Conservation (phyloP, 2,888 invertebrate genomes). For the Augiades crinisus region DNA sequence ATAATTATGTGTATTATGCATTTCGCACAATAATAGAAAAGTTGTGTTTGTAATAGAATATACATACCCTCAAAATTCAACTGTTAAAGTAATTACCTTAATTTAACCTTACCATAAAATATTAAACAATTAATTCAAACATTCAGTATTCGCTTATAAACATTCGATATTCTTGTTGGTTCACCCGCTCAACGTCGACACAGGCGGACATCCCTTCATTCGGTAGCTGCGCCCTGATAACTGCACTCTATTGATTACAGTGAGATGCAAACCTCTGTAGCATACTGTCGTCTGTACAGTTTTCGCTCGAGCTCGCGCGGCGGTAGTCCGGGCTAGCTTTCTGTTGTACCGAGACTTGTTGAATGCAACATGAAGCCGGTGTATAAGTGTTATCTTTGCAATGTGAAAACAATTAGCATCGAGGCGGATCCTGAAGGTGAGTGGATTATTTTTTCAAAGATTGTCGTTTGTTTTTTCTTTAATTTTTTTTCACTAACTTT, state of each 20-base stretch:
- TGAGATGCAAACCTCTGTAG: slow-evolving; percentile 7
- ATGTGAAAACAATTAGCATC: background rate
- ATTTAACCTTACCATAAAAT: no score
- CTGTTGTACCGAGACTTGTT: background rate
- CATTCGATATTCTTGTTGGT: background rate
- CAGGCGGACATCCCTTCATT: background rate
- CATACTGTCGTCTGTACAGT: background rate
- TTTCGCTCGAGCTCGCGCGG: slow-evolving; percentile 3
- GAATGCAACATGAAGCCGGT: slow-evolving; percentile 2
- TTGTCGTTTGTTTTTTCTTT: background rate
- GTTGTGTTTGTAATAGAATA: no score
- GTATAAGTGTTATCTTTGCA: background rate
- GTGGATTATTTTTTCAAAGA: background rate
- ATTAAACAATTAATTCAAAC: no score
- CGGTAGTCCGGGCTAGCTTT: background rate
- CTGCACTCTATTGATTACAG: slow-evolving; percentile 15
- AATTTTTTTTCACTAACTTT: no score
- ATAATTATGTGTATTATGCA: no score
- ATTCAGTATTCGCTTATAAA: no score
- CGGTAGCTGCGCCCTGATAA: slow-evolving; percentile 16
- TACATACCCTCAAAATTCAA: no score
- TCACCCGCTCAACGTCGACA: background rate
- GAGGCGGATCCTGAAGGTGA: background rate
- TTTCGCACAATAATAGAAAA: no score
- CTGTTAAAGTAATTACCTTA: no score